phyloP scores from a whole-genome alignment of 1,140 invertebrate species.

The Subanguina moxae region DNA sequence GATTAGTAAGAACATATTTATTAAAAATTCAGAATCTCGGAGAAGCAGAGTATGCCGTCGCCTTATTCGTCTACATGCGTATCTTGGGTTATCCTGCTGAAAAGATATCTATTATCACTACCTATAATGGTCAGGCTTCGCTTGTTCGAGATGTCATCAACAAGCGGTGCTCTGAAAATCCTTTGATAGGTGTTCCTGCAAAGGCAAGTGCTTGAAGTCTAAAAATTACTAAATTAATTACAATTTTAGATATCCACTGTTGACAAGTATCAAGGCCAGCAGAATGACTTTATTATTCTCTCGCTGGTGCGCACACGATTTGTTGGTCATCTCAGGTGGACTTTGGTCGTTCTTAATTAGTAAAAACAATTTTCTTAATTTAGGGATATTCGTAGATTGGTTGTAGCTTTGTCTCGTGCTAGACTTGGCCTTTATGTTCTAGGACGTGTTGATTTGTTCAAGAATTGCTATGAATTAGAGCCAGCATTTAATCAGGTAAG shows the following conservation, averaged over 20 bases:
- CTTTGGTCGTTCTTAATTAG: slow-evolving; percentile 46
- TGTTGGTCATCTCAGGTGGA: slow-evolving; percentile 79
- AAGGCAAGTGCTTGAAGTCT: slow-evolving; percentile 67
- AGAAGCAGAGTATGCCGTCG: slow-evolving; percentile 96
- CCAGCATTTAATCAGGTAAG: slow-evolving; percentile 83
- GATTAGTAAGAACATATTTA: slow-evolving; percentile 20
- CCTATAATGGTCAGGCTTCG: slow-evolving; percentile 98
- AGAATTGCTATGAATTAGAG: slow-evolving; percentile 91
- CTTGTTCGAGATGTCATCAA: slow-evolving; percentile 91
- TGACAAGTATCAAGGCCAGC: slow-evolving; percentile 98
- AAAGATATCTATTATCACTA: slow-evolving; percentile 97
- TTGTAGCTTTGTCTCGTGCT: slow-evolving; percentile 95
- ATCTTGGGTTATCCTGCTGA: slow-evolving; percentile 91
- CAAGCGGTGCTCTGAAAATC: slow-evolving; percentile 86
- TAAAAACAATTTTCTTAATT: slow-evolving; percentile 24
- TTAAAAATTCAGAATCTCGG: slow-evolving; percentile 76
- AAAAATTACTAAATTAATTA: background rate
- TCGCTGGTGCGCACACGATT: slow-evolving; percentile 90
- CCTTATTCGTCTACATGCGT: slow-evolving; percentile 97
- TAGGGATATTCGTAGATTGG: slow-evolving; percentile 85
- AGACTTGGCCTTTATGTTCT: slow-evolving; percentile 95
- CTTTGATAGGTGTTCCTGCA: slow-evolving; percentile 87
- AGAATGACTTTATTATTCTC: slow-evolving; percentile 95
- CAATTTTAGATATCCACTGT: slow-evolving; percentile 72
- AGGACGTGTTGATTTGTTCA: slow-evolving; percentile 82